These are phyloP conservation scores for Cristatella mucedo DNA, from an alignment of 2,888 invertebrate genomes.

Conservation along the genomic window DNA sequence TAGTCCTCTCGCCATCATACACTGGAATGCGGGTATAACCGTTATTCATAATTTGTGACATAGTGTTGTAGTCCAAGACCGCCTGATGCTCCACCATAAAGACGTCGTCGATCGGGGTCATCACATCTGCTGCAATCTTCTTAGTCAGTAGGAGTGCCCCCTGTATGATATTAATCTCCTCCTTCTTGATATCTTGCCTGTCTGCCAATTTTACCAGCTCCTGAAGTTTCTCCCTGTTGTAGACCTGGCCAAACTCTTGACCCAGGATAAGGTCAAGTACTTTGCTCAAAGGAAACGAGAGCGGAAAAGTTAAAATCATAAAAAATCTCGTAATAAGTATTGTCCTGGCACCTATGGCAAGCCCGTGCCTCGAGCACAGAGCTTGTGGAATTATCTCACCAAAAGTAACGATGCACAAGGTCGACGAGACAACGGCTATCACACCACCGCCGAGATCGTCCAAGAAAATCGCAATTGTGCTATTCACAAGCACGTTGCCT, in stretches of 20 bases:
- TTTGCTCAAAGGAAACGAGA: constrained; percentile 74
- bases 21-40: constrained; percentile 90
- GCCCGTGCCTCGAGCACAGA: constrained; percentile 79
- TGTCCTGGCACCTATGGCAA: constrained; percentile 87
- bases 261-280: constrained; percentile 76
- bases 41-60: constrained; percentile 78
- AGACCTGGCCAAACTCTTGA: constrained; percentile 91
- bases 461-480: constrained; percentile 84
- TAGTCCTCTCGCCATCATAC: constrained; percentile 58
- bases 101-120: constrained; percentile 84
- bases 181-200: constrained; percentile 39
- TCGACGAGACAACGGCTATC: constrained; percentile 75
- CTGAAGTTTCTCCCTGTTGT: constrained; percentile 83
- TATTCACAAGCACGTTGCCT: constrained; percentile 85
- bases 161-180: constrained; percentile 89
- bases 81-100: constrained; percentile 84
- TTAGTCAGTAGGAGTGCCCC: constrained; percentile 86
- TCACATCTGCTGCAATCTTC: constrained; percentile 79
- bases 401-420: constrained; percentile 78
- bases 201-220: constrained; percentile 55
- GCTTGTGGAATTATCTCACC: constrained; percentile 94
- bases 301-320: constrained; percentile 79
- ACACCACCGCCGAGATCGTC: constrained; percentile 73
- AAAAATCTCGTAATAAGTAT: constrained; percentile 78
- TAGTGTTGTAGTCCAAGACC: constrained; percentile 82